Conservation (phyloP, 2,113 vertebrate species). For the Chascanopsetta lugubris region DNA sequence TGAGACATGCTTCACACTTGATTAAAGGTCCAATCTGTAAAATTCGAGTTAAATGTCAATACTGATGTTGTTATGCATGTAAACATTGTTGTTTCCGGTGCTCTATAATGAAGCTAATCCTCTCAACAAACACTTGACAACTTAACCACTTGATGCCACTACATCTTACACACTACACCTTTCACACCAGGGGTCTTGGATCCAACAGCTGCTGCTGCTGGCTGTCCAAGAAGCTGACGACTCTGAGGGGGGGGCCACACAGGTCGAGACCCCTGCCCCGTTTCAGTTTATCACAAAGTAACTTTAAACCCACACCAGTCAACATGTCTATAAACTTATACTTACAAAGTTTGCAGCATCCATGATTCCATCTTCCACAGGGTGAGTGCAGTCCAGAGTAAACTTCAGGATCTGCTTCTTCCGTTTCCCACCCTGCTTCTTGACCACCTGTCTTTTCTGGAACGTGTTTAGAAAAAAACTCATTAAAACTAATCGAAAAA, state of each 20-base stretch:
- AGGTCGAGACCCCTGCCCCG: not conserved
- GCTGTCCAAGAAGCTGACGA: not conserved
- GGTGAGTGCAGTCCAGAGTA: slow-evolving; percentile 97
- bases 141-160: too few species aligned
- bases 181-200: not conserved
- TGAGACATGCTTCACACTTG: too few species aligned
- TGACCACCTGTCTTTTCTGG: slow-evolving; percentile 90
- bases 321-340: slow-evolving; percentile 16
- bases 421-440: slow-evolving; percentile 89
- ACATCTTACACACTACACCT: too few species aligned
- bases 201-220: not conserved
- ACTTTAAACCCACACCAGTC: not conserved
- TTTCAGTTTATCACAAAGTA: not conserved
- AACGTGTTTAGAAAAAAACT: slow-evolving; percentile 1
- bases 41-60: too few species aligned
- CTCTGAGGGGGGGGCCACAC: not conserved
- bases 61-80: too few species aligned
- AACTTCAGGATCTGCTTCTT: slow-evolving; percentile 98
- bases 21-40: too few species aligned
- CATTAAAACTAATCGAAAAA: not conserved
- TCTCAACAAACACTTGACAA: too few species aligned
- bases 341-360: slow-evolving; percentile 98
- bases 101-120: too few species aligned
- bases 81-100: too few species aligned
- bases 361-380: slow-evolving; percentile 99